Base-by-base conservation (phyloP, 2,888 invertebrate genomes). In the Gastracanthus pulcherrimus region DNA sequence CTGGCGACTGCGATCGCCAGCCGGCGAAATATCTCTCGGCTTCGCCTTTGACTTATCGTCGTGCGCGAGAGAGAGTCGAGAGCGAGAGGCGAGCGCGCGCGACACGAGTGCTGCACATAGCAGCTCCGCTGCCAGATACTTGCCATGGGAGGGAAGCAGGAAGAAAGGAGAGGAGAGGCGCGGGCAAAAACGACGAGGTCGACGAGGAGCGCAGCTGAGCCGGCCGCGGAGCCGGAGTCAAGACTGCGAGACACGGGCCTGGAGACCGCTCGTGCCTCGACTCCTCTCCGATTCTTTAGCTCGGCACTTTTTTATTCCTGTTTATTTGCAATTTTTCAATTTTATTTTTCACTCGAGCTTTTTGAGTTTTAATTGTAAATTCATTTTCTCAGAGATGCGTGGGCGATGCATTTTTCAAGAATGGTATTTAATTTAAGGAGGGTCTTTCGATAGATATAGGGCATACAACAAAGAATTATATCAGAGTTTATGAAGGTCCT, bases 1-100 rank as follows among this genome's bases (percentile, higher is more conserved):
- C 76, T 51, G 36, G 9, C n/a, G n/a, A n/a, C 36, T 67, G 72
- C 41, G 70, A 81, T 81, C 81, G 45, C 76, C 34, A 23, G 51
- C 51, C 69, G 23, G 62, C 77, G 62, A 67, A 77, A 77, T 81
- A 77, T 76, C 72, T 77, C 60, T 36, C 38, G 16, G 51, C 29
- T n/a, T n/a, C 45, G 72, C 41, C 81, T 81, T 81, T 81, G 81
- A 81, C 81, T 81, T 81, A 81, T 81, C 74, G 81, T 72, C 38
- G 51, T 58, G 38, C 26, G 13, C 34, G n/a, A n/a, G n/a, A n/a
- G n/a, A n/a, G n/a, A n/a, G n/a, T n/a, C 31, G 45, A 11, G 51
- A 45, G 48, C 19, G 51, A 38, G 23, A 29, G 55, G 31, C 72
- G 45, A n/a, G n/a, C n/a, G n/a, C n/a, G 51, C 9, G 60, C 62